These are phyloP conservation scores for Sebastes ruberrimus DNA, from an alignment of 2,797 vertebrate genomes.

Conservation along the genomic window DNA sequence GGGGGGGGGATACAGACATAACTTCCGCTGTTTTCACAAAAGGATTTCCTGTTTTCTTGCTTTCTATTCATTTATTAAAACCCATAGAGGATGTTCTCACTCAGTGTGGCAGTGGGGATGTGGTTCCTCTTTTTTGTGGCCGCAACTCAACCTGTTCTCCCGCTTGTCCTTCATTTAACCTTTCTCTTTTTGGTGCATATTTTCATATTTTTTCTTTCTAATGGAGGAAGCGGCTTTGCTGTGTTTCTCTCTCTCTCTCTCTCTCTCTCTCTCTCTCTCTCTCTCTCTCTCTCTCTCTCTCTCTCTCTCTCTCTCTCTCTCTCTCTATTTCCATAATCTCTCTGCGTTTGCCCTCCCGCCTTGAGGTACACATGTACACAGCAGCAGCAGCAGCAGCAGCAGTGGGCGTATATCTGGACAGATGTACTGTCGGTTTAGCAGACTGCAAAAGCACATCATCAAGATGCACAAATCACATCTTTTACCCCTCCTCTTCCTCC, in stretches of 20 bases:
- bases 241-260: neutral
- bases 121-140: neutral
- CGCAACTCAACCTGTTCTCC: neutral
- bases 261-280: too few relatives aligned
- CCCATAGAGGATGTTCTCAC: conserved; percentile 4
- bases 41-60: conserved; percentile 22
- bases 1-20: neutral
- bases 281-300: neutral
- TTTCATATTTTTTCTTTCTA: neutral
- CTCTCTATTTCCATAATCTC: conserved; percentile 8
- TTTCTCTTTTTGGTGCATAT: neutral
- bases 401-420: conserved; percentile 30
- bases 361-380: conserved; percentile 1
- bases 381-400: neutral
- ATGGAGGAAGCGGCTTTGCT: neutral
- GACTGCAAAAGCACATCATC: conserved; percentile 15
- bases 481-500: neutral
- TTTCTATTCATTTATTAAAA: neutral
- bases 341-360: conserved; percentile 8
- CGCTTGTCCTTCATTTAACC: conserved; percentile 3
- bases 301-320: neutral
- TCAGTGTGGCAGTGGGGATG: neutral
- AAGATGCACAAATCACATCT: conserved; percentile 18
- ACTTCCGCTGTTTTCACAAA: neutral
- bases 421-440: conserved; percentile 9